Conservation (phyloP, 37 sponge, comb jelly and placozoan genomes). For the Spongia lamella region DNA sequence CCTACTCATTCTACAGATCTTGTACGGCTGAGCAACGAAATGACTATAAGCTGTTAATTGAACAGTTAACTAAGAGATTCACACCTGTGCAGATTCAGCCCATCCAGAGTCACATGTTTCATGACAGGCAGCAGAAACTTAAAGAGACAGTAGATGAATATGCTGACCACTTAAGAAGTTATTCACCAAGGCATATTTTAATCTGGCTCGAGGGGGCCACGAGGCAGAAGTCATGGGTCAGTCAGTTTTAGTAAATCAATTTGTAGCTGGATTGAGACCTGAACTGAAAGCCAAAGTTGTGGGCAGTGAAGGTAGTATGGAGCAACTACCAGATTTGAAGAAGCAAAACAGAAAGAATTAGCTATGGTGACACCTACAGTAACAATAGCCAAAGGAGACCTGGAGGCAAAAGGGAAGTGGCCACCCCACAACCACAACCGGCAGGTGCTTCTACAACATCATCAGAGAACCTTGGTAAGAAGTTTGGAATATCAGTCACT, state of each 20-base stretch:
- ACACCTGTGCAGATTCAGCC: conserved; percentile 38
- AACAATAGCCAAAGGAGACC: too few species aligned
- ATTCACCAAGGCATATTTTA: conserved; percentile 34
- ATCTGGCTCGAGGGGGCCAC: background rate
- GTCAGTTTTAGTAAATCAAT: conserved; percentile 44
- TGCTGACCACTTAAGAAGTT: conserved; percentile 50
- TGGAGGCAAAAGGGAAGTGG: too few species aligned
- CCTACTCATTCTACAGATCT: conserved; percentile 53
- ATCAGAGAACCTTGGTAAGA: too few species aligned
- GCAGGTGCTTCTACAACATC: too few species aligned
- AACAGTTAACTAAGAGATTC: conserved; percentile 34
- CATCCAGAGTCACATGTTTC: conserved; percentile 41
- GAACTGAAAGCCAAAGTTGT: conserved; percentile 35
- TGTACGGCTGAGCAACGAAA: conserved; percentile 27
- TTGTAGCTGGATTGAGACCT: conserved; percentile 33
- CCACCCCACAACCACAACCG: too few species aligned
- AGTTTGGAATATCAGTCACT: too few species aligned
- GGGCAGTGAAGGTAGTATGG: conserved; percentile 41
- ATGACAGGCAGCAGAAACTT: conserved; percentile 26
- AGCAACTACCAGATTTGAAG: conserved; percentile 52
- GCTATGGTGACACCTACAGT: conserved; percentile 19
- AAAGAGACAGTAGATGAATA: conserved; percentile 44
- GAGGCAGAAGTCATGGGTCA: conserved; percentile 46
- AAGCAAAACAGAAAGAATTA: conserved; percentile 39
- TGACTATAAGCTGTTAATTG: conserved; percentile 32